Conservation (phyloP, 2,113 vertebrate species). For the Empidonax alnorum region DNA sequence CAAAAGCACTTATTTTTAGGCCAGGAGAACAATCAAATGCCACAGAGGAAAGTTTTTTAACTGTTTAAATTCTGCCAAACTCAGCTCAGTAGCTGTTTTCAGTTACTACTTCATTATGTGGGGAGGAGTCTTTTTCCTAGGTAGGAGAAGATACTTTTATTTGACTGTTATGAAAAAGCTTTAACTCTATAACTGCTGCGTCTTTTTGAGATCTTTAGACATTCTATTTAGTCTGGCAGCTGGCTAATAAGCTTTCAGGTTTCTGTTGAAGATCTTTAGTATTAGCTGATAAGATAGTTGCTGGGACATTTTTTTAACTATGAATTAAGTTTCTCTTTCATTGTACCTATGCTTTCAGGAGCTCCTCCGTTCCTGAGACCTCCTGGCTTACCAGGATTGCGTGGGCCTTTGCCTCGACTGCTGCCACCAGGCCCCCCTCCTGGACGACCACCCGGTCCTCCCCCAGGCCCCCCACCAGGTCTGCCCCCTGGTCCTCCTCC, state of each 20-base stretch:
- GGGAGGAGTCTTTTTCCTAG: neutral
- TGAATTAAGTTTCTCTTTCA: neutral
- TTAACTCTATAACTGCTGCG: neutral
- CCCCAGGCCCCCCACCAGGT: conserved; percentile 92
- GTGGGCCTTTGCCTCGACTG: conserved; percentile 91
- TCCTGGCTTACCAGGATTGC: conserved; percentile 89
- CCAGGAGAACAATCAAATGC: neutral
- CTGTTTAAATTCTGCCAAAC: neutral
- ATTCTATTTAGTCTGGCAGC: neutral
- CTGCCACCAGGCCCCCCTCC: conserved; percentile 94
- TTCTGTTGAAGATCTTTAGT: neutral
- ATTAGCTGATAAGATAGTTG: neutral
- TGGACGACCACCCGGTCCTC: conserved; percentile 93
- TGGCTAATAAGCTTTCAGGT: neutral
- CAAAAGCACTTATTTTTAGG: neutral
- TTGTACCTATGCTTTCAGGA: conserved; percentile 70
- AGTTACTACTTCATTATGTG: neutral
- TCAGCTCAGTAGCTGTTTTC: neutral
- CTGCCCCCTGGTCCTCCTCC: conserved; percentile 95
- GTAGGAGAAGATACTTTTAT: neutral
- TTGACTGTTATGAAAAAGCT: neutral
- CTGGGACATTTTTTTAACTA: neutral
- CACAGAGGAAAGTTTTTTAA: neutral
- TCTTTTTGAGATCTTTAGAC: neutral
- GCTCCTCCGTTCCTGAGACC: conserved; percentile 96